phyloP scores from a whole-genome alignment of 2,888 invertebrate species.

The Prosapia bicincta region DNA sequence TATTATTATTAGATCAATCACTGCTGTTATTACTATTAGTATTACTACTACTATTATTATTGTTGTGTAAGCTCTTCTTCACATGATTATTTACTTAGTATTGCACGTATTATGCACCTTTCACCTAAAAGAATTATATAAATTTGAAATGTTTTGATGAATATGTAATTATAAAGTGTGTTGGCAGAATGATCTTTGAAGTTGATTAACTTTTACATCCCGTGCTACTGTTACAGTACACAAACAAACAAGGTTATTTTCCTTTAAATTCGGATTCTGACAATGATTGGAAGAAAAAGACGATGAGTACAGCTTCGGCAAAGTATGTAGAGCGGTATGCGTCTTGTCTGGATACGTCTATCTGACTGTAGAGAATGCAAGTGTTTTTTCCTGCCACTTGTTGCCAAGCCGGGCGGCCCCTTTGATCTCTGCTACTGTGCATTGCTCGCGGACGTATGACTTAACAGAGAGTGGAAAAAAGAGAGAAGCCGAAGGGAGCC shows the following conservation, averaged over 20 bases:
- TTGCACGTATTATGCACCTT: too few relatives aligned
- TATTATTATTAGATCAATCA: too few relatives aligned
- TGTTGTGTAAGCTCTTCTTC: too few relatives aligned
- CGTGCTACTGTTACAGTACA: too few relatives aligned
- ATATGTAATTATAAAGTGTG: too few relatives aligned
- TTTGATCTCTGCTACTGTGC: background rate
- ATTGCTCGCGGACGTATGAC: background rate
- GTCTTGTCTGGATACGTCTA: background rate
- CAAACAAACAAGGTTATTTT: background rate
- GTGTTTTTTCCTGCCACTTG: conserved; percentile 2
- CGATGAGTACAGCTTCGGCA: background rate
- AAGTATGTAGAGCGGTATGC: background rate
- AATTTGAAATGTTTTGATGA: too few relatives aligned
- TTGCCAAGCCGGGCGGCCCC: background rate
- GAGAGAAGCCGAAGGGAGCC: background rate
- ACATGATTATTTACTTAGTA: too few relatives aligned
- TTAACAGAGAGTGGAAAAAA: background rate
- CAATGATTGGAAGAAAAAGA: background rate
- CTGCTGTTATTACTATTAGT: too few relatives aligned
- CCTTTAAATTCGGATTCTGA: background rate
- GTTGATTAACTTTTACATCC: too few relatives aligned
- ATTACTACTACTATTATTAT: too few relatives aligned
- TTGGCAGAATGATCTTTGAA: too few relatives aligned
- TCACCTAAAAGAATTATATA: too few relatives aligned
- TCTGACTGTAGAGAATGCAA: background rate